Evolutionary conservation across 2,888 invertebrate species (phyloP), one percentile per base, ranked within the genome.

Genomic region (Xiphydria camelus): DNA sequence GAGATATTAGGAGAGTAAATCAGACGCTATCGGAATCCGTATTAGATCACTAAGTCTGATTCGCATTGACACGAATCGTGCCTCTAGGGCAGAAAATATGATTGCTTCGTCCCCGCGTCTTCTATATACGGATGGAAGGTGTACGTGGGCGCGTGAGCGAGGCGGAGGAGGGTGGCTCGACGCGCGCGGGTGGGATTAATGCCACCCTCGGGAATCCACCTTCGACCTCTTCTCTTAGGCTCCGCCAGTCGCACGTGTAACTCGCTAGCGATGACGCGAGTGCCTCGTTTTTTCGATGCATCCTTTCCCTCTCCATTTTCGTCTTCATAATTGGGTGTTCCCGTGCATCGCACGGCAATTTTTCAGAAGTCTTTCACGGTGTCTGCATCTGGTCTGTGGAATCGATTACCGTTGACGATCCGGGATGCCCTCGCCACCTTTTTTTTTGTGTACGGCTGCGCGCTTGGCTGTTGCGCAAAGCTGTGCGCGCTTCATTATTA

Each of bases 41-140:
- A 70, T 75, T 73, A 73, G 73, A 74, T 75, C 73, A 62, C 68
- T 67, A 68, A 72, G 71, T 61, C 67, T 73, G 75, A 74, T 75
- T 74, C 73, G 66, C 67, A 72, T 74, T 69, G 73, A 74, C 73
- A 67, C 66, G 70, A 73, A 75, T 75, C 69, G 70, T 66, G 72
- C 73, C 74, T 73, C 48, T 69, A 71, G 73, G 74, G 70, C 65
- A 59, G 70, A 70, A 75, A 74, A 73, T 75, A 75, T 75, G 74
- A 75, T 75, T 74, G 72, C 73, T 62, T 64, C 62, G 59, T 58
- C 61, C 65, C 62, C 40, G 44, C 52, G 64, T 62, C 64, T 65
- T 65, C 62, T 64, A n/a, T n/a, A n/a, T n/a, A n/a, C n/a, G n/a
- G n/a, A n/a, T n/a, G n/a, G n/a, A n/a, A n/a, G n/a, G n/a, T n/a